Evolutionary conservation across 2,888 invertebrate species (phyloP), one percentile per base, ranked within the genome.

Genomic region (Hypomecis atomaria): DNA sequence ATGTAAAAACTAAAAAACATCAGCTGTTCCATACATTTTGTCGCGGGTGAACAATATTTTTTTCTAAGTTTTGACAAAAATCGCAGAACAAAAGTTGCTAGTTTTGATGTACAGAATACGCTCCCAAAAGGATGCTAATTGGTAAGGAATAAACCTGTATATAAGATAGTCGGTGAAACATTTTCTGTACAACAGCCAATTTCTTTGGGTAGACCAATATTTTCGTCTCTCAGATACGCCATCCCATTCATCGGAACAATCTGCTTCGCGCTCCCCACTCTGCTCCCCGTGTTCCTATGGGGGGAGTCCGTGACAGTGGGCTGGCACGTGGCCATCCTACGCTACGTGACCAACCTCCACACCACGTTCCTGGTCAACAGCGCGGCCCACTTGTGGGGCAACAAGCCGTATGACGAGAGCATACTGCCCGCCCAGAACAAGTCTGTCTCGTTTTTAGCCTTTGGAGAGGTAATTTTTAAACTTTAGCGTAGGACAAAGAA

Each of bases 341-440:
- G 95, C 9, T 95, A 94, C 79, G 82, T 89, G 13, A 77, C 90
- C 63, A 89, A 89, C 5, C 87, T 95, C n/a, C 94, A 95, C 81
- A 88, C 89, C 5, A 74, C 78, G 0, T 95, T 95, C 94, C 81
- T 94, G n/a, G 94, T 95, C 10, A 95, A 95, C 88, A 94, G 94
- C 73, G 93, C 93, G 3, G 95, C 95, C 13, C 95, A 95, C 79
- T 65, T 88, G 36, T 90, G 87, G 87, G 92, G 90, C 11, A 81
- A 79, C 66, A 86, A 82, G 57, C 90, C 92, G 2, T 92, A 90
- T 64, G 89, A 95, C 66, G 79, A 74, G 68, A 69, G 47, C 13
- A 79, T 71, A 37, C 5, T 50, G 13, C 65, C 65, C 1, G 56
- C 62, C 0, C 77, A 82, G 55, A 78, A 73, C 38, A 44, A 74